Conservation (phyloP, 2,888 invertebrate genomes). For the Plagodis pulveraria region DNA sequence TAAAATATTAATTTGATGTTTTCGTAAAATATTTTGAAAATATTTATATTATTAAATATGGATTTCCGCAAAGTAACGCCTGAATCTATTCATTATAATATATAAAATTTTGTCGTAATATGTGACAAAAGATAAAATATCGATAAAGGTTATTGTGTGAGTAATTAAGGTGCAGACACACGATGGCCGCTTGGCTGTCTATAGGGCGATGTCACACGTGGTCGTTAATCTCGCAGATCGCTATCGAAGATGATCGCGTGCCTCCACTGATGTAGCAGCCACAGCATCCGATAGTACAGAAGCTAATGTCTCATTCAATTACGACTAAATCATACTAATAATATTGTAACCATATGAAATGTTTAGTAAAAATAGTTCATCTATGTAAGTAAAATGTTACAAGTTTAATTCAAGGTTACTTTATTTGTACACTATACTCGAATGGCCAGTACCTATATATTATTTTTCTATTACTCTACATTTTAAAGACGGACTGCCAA, state of each 20-base stretch:
- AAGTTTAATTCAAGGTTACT: too few relatives aligned
- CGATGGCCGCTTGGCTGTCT: slow-evolving; percentile 42
- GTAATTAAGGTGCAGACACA: slow-evolving; percentile 77
- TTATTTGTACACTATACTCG: too few relatives aligned
- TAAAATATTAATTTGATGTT: too few relatives aligned
- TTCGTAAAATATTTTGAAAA: too few relatives aligned
- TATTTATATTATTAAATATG: too few relatives aligned
- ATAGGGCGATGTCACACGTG: slow-evolving; percentile 24
- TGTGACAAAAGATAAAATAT: slow-evolving; percentile 56
- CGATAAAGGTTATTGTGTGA: slow-evolving; percentile 71
- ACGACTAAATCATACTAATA: background rate
- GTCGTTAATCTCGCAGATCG: slow-evolving; percentile 78
- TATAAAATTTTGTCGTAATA: slow-evolving; percentile 12
- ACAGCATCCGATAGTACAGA: slow-evolving; percentile 25
- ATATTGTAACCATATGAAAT: too few relatives aligned
- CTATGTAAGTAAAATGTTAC: too few relatives aligned
- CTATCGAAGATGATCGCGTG: slow-evolving; percentile 79
- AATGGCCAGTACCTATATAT: too few relatives aligned
- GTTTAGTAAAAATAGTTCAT: too few relatives aligned
- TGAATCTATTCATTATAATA: background rate
- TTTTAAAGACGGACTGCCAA: too few relatives aligned
- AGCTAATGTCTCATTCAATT: slow-evolving; percentile 7
- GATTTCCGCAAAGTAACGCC: too few relatives aligned
- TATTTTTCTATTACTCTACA: too few relatives aligned
- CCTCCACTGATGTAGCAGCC: slow-evolving; percentile 18